These are phyloP conservation scores for Neodon shergylaensis DNA, from an alignment of 2,113 vertebrate genomes.

Conservation along the genomic window DNA sequence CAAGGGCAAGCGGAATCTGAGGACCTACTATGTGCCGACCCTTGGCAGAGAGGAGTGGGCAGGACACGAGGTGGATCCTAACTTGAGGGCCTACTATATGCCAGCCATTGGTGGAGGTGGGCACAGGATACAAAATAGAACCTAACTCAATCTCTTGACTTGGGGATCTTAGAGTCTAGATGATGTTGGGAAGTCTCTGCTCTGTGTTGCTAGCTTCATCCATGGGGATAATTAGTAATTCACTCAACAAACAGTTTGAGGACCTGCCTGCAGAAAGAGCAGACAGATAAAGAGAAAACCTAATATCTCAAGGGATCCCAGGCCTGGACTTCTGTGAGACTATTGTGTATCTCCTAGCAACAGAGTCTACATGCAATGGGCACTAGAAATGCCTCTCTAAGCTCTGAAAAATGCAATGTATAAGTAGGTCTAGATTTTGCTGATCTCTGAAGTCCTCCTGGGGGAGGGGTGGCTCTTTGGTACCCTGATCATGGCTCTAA, in stretches of 20 bases:
- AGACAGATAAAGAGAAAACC: background rate
- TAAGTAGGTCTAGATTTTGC: background rate
- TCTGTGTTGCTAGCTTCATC: too few relatives aligned
- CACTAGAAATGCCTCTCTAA: background rate
- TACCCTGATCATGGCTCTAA: too few relatives aligned
- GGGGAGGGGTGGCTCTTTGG: background rate
- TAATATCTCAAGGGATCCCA: background rate
- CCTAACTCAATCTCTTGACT: background rate
- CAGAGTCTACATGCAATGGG: too few relatives aligned
- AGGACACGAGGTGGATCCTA: background rate
- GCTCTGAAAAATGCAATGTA: background rate
- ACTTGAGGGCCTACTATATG: background rate
- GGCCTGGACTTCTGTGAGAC: background rate
- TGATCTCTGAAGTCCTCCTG: background rate
- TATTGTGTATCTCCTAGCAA: background rate
- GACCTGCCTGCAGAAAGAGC: background rate
- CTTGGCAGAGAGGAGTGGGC: fast-evolving
- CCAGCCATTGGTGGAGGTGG: background rate
- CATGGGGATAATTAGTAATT: background rate
- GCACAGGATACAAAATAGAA: background rate
- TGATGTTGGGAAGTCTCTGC: fast-evolving
- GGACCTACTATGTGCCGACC: background rate
- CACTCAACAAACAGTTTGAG: background rate
- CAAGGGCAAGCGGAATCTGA: background rate
- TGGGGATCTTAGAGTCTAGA: background rate